Percentiles rank a stretch among this genome's conserved stretches.
These are phyloP conservation scores for Xanthia icteritia DNA, from an alignment of 2,888 invertebrate species.

Conservation along the genomic window DNA sequence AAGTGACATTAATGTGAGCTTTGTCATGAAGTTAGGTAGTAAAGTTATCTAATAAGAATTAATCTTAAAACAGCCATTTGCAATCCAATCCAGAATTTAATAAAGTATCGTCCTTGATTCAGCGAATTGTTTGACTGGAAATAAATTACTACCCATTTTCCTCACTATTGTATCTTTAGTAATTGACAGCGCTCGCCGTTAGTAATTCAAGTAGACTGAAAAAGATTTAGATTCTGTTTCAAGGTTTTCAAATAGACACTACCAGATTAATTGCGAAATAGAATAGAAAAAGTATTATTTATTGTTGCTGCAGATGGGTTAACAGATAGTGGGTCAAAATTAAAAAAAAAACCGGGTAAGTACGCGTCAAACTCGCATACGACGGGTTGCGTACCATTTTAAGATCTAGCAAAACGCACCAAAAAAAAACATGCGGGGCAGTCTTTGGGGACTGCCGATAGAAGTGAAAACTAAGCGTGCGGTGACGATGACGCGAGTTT, in stretches of 20 bases:
- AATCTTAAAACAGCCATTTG: not conserved
- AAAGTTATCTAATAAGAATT: not conserved
- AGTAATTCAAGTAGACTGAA: not conserved
- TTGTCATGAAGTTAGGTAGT: not conserved
- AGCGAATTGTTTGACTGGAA: slow-evolving; percentile 2
- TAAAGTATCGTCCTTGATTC: too few species aligned
- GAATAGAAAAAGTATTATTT: not conserved
- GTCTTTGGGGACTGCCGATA: too few species aligned
- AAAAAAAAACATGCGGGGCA: too few species aligned
- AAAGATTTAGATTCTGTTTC: not conserved
- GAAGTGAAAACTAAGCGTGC: too few species aligned
- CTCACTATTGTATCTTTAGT: slow-evolving; percentile 16
- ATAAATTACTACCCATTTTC: slow-evolving; percentile 14
- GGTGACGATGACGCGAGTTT: too few species aligned
- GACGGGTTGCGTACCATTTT: too few species aligned
- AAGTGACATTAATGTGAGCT: not conserved
- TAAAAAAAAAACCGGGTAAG: too few species aligned
- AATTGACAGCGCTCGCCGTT: slow-evolving; percentile 5
- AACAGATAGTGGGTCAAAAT: too few species aligned
- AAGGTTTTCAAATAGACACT: not conserved
- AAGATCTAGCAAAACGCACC: too few species aligned
- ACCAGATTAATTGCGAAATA: not conserved
- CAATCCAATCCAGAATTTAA: not conserved
- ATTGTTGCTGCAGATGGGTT: too few species aligned
- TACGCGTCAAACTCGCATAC: too few species aligned